A percentile compares a stretch with the other conserved stretches of the same genome.
Evolutionary conservation across 2,888 invertebrate genomes (phyloP).

Genomic region (Drosophila quinaria): DNA sequence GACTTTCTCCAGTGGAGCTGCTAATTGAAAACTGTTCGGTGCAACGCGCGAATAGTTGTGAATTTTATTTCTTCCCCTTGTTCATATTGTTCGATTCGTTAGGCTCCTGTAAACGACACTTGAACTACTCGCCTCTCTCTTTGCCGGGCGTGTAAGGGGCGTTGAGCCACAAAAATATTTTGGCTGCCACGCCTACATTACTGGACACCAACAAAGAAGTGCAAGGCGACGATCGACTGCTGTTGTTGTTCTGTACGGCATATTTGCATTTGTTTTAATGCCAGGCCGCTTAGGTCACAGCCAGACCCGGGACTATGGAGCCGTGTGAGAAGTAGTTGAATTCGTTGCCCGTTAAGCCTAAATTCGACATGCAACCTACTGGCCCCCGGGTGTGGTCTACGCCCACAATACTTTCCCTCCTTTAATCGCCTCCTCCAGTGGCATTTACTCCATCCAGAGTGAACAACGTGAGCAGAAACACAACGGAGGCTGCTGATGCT

Average conservation of each 20-base stretch:
- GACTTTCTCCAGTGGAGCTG: slow-evolving; percentile 17
- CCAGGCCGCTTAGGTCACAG: slow-evolving; percentile 49
- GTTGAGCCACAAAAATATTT: slow-evolving; percentile 49
- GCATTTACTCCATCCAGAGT: slow-evolving; percentile 25
- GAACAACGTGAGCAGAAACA: slow-evolving; percentile 20
- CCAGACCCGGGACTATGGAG: slow-evolving; percentile 1
- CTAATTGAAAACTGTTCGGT: too few species aligned
- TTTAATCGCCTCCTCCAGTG: not conserved
- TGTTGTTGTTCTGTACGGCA: slow-evolving; percentile 57
- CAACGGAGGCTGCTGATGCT: slow-evolving; percentile 30
- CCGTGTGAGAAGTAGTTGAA: slow-evolving; percentile 55
- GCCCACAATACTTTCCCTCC: slow-evolving; percentile 37
- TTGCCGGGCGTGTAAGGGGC: too few species aligned
- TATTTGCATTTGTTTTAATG: slow-evolving; percentile 78
- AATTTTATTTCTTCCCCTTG: too few species aligned
- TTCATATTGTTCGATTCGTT: slow-evolving; percentile 10
- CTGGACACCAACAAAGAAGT: not conserved
- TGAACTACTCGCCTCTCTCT: slow-evolving; percentile 16
- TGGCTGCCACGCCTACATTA: slow-evolving; percentile 39
- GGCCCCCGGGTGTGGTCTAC: slow-evolving; percentile 60
- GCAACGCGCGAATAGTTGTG: too few species aligned
- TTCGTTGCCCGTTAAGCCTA: slow-evolving; percentile 73
- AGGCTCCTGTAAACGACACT: slow-evolving; percentile 51
- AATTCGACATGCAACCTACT: slow-evolving; percentile 75
- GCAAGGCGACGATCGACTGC: slow-evolving; percentile 50